phyloP scores from a whole-genome alignment of 2,797 vertebrate species.

The Eulemur albifrons region DNA sequence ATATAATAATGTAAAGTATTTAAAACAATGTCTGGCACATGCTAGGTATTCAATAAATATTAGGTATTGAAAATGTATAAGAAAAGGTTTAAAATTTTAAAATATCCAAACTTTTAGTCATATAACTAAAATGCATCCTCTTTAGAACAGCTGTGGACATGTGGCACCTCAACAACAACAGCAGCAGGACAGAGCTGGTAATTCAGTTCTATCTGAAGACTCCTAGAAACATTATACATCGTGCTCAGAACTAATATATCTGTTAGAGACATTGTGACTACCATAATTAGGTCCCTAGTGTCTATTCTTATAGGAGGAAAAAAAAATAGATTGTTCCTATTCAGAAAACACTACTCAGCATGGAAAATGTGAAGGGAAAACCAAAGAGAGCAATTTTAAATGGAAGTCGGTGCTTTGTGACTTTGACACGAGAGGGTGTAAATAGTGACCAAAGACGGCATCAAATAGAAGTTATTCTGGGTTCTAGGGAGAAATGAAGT shows the following conservation, averaged over 20 bases:
- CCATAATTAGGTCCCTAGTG: constrained; percentile 32
- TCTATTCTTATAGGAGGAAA: background rate
- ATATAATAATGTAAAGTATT: background rate
- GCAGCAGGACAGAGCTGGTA: background rate
- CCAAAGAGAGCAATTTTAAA: background rate
- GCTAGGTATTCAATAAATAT: background rate
- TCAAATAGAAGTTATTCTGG: background rate
- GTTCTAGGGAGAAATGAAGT: background rate
- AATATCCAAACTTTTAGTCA: background rate
- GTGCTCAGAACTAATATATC: background rate
- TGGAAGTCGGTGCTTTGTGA: background rate
- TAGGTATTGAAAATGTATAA: background rate
- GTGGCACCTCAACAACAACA: background rate
- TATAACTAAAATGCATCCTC: background rate
- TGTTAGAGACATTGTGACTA: constrained; percentile 22
- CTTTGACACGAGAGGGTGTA: background rate
- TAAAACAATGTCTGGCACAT: background rate
- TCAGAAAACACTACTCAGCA: background rate
- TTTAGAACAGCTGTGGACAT: background rate
- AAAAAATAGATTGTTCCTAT: background rate
- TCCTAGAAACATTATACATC: background rate
- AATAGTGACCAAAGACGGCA: background rate
- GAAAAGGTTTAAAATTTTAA: background rate
- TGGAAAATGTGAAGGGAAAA: background rate
- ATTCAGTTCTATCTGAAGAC: background rate